A percentile compares a stretch with the other conserved stretches of the same genome.
Conservation (phyloP, 2,888 invertebrate species). For the Phytoseiulus persimilis region DNA sequence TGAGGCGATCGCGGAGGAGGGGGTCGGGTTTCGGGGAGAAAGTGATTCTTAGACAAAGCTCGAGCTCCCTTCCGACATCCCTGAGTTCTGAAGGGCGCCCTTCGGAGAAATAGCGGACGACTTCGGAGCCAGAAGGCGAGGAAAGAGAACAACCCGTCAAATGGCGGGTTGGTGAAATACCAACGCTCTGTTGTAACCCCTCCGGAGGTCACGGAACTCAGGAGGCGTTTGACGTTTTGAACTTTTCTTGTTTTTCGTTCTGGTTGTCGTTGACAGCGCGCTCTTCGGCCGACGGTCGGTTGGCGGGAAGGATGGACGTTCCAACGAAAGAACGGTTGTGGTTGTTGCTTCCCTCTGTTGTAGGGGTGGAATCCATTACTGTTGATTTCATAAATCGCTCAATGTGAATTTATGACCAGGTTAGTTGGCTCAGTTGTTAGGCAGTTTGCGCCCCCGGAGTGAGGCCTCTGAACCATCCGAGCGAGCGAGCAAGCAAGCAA, state of each 20-base stretch:
- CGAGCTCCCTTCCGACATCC: not conserved
- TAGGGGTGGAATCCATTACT: conserved; percentile 5
- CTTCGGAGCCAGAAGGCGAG: not conserved
- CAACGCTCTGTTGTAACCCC: not conserved
- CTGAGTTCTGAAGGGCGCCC: not conserved
- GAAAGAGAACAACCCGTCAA: not conserved
- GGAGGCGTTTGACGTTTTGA: not conserved
- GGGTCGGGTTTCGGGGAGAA: too few species aligned
- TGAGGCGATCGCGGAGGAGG: too few species aligned
- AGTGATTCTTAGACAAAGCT: too few species aligned
- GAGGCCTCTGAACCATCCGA: not conserved
- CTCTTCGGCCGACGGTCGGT: not conserved
- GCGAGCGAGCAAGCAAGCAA: not conserved
- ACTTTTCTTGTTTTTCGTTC: not conserved
- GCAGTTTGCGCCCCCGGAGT: not conserved
- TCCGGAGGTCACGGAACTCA: conserved; percentile 5
- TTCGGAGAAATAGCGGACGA: not conserved
- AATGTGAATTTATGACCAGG: conserved; percentile 5
- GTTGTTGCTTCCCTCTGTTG: conserved; percentile 5
- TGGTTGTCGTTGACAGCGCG: conserved; percentile 5
- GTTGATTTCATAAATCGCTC: conserved; percentile 5
- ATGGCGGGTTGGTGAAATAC: not conserved
- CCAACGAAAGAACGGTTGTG: not conserved
- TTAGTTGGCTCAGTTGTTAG: not conserved
- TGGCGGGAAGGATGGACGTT: not conserved